Conservation (phyloP, 2,797 vertebrate species). For the Melanotaenia nigrans region DNA sequence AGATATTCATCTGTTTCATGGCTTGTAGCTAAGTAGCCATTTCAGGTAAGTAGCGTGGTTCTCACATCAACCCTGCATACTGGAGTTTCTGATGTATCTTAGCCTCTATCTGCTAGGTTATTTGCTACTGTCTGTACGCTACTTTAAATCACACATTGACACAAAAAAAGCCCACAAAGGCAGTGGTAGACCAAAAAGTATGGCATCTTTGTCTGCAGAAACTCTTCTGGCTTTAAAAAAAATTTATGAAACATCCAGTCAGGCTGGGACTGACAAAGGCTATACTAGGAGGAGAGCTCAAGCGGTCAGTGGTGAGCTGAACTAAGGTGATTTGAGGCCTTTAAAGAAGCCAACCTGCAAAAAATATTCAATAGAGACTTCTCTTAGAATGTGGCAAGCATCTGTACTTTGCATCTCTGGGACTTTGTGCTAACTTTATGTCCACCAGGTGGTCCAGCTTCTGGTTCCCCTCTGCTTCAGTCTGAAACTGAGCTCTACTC, state of each 20-base stretch:
- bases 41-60: too few species aligned
- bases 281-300: background rate
- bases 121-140: background rate
- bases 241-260: too few species aligned
- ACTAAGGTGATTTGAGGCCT: background rate
- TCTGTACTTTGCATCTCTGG: background rate
- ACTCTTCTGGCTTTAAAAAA: background rate
- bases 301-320: too few species aligned
- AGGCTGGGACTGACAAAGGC: too few species aligned
- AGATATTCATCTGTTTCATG: too few species aligned
- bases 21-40: too few species aligned
- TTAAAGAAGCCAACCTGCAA: background rate
- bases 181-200: background rate
- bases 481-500: conserved; percentile 70
- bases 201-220: background rate
- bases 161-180: background rate
- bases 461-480: conserved; percentile 56
- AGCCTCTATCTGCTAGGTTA: background rate
- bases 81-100: background rate
- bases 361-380: background rate
- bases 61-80: too few species aligned
- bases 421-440: background rate
- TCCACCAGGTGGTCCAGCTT: conserved; percentile 56
- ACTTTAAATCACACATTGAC: background rate
- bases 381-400: conserved; percentile 28